Percentiles rank a stretch among this genome's conserved stretches.
Evolutionary conservation across 1,140 invertebrate genomes (phyloP).

Genomic region (Plectrocnemia conspersa): DNA sequence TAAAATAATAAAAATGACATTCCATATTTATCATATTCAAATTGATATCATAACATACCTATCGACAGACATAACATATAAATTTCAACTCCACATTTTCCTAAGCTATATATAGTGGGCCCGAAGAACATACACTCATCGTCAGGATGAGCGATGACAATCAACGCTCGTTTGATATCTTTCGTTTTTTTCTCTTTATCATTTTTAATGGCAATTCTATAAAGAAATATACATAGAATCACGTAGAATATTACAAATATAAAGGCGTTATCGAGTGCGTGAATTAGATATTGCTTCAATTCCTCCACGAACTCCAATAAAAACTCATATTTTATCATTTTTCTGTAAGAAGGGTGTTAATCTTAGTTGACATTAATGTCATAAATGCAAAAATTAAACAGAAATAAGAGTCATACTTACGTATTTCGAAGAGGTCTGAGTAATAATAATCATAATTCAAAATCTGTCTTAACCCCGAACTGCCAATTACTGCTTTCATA

Average conservation of each 20-base stretch:
- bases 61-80: constrained; percentile 82
- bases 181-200: constrained; percentile 9
- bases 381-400: no score
- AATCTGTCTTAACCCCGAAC: no score
- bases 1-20: constrained; percentile 19
- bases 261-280: constrained; percentile 15
- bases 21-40: not conserved
- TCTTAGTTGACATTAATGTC: no score
- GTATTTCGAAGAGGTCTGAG: no score
- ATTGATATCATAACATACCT: constrained; percentile 54
- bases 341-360: no score
- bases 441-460: no score
- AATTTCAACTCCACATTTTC: constrained; percentile 59
- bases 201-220: not conserved
- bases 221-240: constrained; percentile 15
- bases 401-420: no score
- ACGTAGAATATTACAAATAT: constrained; percentile 18
- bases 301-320: no score
- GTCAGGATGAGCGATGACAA: constrained; percentile 79
- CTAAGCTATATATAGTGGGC: constrained; percentile 74
- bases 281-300: not conserved
- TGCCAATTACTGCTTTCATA: no score
- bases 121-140: constrained; percentile 99
- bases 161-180: constrained; percentile 25
- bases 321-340: no score